These are phyloP conservation scores for Tursiops truncatus DNA, from an alignment of 2,113 vertebrate genomes.

Conservation along the genomic window DNA sequence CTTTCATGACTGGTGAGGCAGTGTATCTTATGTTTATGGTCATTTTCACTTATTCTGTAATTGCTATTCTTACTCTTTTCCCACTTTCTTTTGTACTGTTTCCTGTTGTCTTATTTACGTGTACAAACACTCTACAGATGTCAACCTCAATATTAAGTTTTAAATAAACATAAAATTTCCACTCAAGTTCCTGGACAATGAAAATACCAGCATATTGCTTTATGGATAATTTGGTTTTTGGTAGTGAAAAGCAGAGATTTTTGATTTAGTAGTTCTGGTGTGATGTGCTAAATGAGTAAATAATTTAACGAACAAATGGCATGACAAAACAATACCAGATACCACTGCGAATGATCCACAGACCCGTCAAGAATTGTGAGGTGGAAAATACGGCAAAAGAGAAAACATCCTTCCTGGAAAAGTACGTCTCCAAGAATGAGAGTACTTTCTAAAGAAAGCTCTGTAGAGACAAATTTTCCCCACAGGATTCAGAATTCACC, in stretches of 20 bases:
- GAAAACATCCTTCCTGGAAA: neutral
- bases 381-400: neutral
- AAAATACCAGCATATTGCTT: neutral
- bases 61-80: neutral
- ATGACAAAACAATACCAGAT: neutral
- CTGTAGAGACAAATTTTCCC: neutral
- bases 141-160: neutral
- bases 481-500: neutral
- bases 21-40: neutral
- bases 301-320: constrained; percentile 38
- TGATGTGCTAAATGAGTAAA: neutral
- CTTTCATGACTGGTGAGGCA: neutral
- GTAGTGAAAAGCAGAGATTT: neutral
- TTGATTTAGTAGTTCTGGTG: neutral
- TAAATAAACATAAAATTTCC: constrained; percentile 30
- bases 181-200: neutral
- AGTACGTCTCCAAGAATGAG: neutral
- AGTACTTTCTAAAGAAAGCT: neutral
- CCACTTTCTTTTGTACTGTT: neutral
- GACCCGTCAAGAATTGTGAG: neutral
- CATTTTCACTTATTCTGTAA: neutral
- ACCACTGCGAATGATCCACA: neutral
- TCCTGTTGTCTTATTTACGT: neutral
- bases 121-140: neutral
- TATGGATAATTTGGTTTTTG: neutral